A percentile compares a stretch with the other conserved stretches of the same genome.
Conservation (phyloP, 2,797 vertebrate genomes). For the Myotis vivesi region DNA sequence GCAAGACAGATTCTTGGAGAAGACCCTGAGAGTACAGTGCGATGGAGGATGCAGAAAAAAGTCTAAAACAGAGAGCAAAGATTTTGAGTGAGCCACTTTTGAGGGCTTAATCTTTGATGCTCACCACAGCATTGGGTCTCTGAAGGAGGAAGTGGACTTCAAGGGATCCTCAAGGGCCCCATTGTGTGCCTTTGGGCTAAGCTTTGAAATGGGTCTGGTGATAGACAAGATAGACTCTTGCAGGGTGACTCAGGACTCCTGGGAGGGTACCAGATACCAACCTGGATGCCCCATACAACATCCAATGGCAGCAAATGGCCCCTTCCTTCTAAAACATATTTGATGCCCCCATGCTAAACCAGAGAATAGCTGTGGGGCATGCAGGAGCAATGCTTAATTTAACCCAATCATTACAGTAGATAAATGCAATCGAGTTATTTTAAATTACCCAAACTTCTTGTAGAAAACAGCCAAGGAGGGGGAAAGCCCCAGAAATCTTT, state of each 20-base stretch:
- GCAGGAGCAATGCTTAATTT: not conserved
- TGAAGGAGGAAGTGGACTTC: not conserved
- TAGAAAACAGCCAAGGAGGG: slow-evolving; percentile 36
- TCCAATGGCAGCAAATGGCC: not conserved
- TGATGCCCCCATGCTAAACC: not conserved
- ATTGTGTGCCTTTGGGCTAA: not conserved
- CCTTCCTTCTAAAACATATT: not conserved
- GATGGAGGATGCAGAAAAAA: not conserved
- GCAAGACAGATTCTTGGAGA: not conserved
- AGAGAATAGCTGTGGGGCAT: not conserved
- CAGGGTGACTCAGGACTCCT: not conserved
- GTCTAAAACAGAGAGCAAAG: not conserved
- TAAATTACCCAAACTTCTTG: slow-evolving; percentile 33
- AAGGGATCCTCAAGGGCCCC: not conserved
- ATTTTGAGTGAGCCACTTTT: not conserved
- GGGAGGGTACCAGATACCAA: not conserved
- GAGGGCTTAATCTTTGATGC: not conserved
- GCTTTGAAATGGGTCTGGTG: not conserved
- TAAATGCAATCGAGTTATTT: slow-evolving; percentile 35
- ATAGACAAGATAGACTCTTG: not conserved
- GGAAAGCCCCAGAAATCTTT: slow-evolving; percentile 60
- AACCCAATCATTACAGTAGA: not conserved
- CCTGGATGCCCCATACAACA: not conserved
- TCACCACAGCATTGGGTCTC: not conserved
- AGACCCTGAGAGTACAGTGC: not conserved